Base-by-base conservation (phyloP, 2,888 invertebrate species). In the Acholoe squamosa region DNA sequence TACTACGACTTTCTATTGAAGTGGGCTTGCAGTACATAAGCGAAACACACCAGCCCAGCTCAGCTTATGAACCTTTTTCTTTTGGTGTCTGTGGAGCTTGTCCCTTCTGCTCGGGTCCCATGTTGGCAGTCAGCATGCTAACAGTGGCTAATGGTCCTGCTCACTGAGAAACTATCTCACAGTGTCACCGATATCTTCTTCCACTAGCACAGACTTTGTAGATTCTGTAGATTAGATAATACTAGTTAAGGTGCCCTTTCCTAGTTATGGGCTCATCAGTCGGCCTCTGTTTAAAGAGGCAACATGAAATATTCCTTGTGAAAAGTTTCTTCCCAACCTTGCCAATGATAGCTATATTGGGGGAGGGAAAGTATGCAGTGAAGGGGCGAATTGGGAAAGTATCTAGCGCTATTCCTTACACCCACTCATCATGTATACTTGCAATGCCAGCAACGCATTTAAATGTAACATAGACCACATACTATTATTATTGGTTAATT, bases 401-500 rank as follows among this genome's bases (percentile, higher is more conserved):
- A 61, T 76, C 80, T 80, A 34, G 33, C 16, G 34, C 33, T 34
- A 16, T 43, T 80, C 34, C 80, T 80, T 7, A 80, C 28, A 76
- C 34, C 33, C 80, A 34, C 80, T 43, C 80, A 80, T 28, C 25
- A 25, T 43, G 43, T 33, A 80, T 43, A 80, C 43, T 80, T 80
- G 43, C 43, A 80, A 80, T 80, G 54, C 86, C 86, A 86, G 86
- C 86, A 86, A 86, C 52, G 86, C 86, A 86, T 86, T 86, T 86
- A 86, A 54, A 86, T 86, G 86, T 86, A 86, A 54, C 86, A 86
- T 86, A 86, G 86, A 28, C 16, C 10, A 52, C 52, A 28, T 56
- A 86, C 86, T 86, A 54, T 25, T 31, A 54, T 86, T 31, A 56
- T 31, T 28, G 52, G 28, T 52, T 22, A 86, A n/a, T 33, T 80